phyloP scores from a whole-genome alignment of 2,888 invertebrate genomes.

The Mesopsocus fuscifrons region DNA sequence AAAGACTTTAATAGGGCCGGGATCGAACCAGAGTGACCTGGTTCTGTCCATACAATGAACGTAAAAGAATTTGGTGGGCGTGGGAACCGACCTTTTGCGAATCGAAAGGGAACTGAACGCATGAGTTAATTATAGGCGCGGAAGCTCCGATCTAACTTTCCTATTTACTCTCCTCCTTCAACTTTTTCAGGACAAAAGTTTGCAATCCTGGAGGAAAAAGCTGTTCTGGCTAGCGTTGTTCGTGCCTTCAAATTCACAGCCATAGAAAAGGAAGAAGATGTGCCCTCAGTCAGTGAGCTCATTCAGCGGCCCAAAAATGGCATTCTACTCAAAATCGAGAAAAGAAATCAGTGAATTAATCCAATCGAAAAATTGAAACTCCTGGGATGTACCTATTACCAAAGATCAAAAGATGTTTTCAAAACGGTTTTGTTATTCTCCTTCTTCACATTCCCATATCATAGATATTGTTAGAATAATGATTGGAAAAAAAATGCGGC shows the following conservation, averaged over 20 bases:
- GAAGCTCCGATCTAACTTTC: too few relatives aligned
- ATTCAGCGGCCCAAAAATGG: constrained; percentile 1
- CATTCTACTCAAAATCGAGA: background rate
- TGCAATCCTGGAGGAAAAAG: constrained; percentile 2
- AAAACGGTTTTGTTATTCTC: background rate
- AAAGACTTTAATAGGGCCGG: too few relatives aligned
- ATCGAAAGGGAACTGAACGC: too few relatives aligned
- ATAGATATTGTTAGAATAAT: background rate
- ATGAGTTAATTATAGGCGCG: too few relatives aligned
- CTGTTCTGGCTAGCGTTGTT: background rate
- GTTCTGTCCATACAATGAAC: too few relatives aligned
- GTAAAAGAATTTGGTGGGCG: too few relatives aligned
- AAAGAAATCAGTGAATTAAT: background rate
- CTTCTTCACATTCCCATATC: background rate
- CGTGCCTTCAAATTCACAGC: background rate
- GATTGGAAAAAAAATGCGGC: background rate
- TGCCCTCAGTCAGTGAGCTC: background rate
- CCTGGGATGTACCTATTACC: too few relatives aligned
- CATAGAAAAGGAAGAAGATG: constrained; percentile 4
- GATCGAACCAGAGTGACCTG: too few relatives aligned
- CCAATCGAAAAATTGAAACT: background rate
- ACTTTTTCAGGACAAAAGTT: constrained; percentile 4
- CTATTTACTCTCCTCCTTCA: too few relatives aligned
- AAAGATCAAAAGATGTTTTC: background rate
- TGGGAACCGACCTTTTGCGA: too few relatives aligned